phyloP scores from a whole-genome alignment of 2,113 vertebrate genomes.

The Turnix velox region DNA sequence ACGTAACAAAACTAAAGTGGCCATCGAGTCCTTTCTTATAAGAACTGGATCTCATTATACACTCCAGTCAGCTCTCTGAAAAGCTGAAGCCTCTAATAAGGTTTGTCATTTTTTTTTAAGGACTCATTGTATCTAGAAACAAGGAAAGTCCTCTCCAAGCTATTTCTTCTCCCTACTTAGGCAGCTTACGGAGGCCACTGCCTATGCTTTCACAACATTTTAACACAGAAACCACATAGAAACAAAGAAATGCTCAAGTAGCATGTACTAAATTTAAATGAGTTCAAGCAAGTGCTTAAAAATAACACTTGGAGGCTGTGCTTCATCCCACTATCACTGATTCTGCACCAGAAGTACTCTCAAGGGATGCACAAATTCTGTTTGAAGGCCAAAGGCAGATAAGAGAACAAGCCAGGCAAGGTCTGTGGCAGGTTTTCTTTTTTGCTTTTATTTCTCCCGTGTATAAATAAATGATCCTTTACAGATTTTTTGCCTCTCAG shows the following conservation, averaged over 20 bases:
- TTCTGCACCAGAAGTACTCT: neutral
- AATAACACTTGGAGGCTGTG: neutral
- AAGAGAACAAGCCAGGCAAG: neutral
- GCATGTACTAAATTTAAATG: neutral
- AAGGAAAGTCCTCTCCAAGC: neutral
- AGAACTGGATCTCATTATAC: neutral
- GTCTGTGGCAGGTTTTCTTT: neutral
- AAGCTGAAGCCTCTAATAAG: neutral
- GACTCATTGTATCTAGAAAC: neutral
- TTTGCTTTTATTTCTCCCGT: neutral
- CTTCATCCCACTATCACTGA: neutral
- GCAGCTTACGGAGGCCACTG: neutral
- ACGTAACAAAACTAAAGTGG: neutral
- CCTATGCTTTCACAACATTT: neutral
- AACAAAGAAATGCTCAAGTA: neutral
- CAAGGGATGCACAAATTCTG: neutral
- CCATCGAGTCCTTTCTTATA: neutral
- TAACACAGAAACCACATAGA: neutral
- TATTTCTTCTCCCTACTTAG: neutral
- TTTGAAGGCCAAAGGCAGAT: neutral
- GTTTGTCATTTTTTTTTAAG: neutral
- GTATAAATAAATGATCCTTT: neutral
- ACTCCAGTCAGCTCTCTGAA: neutral
- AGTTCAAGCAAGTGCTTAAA: slow-evolving; percentile 5
- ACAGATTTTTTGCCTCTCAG: neutral